These are phyloP conservation scores for Lepilemur ruficaudatus DNA, from an alignment of 2,797 vertebrate genomes.

Conservation along the genomic window DNA sequence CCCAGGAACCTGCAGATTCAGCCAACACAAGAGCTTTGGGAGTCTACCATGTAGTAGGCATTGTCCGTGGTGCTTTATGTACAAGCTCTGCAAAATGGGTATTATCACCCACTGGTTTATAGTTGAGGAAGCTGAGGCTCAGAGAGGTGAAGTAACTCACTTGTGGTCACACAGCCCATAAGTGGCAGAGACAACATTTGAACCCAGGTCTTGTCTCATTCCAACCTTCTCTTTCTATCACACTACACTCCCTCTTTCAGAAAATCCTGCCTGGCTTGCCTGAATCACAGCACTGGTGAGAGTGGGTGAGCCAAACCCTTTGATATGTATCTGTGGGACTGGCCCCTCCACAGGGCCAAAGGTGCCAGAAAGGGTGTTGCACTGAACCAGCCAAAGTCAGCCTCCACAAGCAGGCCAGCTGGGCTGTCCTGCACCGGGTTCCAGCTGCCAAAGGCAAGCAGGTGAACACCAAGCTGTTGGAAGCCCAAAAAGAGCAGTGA, in stretches of 20 bases:
- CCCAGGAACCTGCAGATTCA: not conserved
- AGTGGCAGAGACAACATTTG: not conserved
- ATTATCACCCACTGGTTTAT: not conserved
- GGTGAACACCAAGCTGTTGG: not conserved
- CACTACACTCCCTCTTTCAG: not conserved
- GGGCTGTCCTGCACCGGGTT: not conserved
- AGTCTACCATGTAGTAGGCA: accelerated
- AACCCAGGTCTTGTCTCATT: not conserved
- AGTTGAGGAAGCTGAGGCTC: not conserved
- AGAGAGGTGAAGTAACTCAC: not conserved
- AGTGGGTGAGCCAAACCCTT: not conserved
- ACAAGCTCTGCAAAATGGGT: not conserved
- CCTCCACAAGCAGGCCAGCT: not conserved
- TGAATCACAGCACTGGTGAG: not conserved
- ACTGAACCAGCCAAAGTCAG: not conserved
- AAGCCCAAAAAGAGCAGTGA: not conserved
- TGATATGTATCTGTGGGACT: not conserved
- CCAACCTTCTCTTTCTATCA: not conserved
- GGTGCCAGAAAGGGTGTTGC: constrained; percentile 16
- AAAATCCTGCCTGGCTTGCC: not conserved
- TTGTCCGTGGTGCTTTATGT: too few relatives aligned
- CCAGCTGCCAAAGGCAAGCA: not conserved
- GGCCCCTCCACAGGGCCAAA: not conserved
- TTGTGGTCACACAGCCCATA: not conserved
- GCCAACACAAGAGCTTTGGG: not conserved